Evolutionary conservation across 2,888 invertebrate species (phyloP), one percentile per base, ranked within the genome.

Genomic region (Euclidia mi): DNA sequence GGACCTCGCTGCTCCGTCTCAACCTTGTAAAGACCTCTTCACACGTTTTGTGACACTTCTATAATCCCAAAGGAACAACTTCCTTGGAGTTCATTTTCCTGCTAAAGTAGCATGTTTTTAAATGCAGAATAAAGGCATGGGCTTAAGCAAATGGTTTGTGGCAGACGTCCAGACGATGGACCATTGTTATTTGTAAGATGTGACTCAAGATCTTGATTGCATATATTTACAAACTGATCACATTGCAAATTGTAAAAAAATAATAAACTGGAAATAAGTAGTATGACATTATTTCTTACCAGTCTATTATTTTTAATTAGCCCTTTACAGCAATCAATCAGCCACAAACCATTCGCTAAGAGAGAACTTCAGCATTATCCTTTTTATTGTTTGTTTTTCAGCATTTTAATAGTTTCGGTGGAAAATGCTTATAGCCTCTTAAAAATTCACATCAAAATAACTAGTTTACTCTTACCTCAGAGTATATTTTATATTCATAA

Each of bases 11-110:
- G 6, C 31, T n/a, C 32, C 41, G 41, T 40, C 29, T 31, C 32
- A 25, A 44, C 29, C n/a, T 49, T 29, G 17, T 60, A 35, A 52
- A 47, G 37, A 43, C 17, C 41, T 44, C 46, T 65, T 55, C 37
- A 58, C 62, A 65, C 56, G 29, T 53, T 37, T 34, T 25, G 3
- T 41, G 37, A 20, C 11, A 34, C 46, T 43, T 31, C 40, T 10
- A 11, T 42, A 34, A 29, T 15, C 34, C 42, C 50, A 20, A 37
- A 20, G 28, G 35, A 15, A 6, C 25, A 11, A 12, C n/a, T 46
- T 46, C 10, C 2, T 15, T 4, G 0, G n/a, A 37, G 14, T 35
- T 31, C 17, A 7, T 37, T 55, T 44, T 25, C 0, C 0, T 37
- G 3, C 3, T 1, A 15, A 29, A 32, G 31, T 1, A 14, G 44